Percentiles rank a stretch among this genome's conserved stretches.
phyloP scores from a whole-genome alignment of 2,113 vertebrate species.

The Tenebrosternarchus preto region DNA sequence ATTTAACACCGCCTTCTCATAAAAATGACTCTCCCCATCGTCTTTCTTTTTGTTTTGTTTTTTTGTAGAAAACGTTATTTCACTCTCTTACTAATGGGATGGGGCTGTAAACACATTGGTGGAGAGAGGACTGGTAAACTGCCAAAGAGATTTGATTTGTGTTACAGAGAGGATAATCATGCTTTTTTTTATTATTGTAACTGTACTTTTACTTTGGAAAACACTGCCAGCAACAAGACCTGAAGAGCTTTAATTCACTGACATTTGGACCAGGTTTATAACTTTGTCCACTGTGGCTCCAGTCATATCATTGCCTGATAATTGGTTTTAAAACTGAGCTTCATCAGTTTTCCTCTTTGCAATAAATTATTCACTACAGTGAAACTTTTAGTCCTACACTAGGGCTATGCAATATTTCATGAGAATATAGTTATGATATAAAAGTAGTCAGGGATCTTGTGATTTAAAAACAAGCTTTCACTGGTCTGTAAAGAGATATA shows the following conservation, averaged over 20 bases:
- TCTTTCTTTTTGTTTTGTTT: conserved; percentile 60
- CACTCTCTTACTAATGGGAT: conserved; percentile 55
- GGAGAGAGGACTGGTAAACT: conserved; percentile 61
- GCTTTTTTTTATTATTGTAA: conserved; percentile 42
- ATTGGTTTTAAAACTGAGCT: neutral
- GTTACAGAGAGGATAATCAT: conserved; percentile 67
- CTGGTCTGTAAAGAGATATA: conserved; percentile 16
- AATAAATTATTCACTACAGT: neutral
- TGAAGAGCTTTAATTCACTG: neutral
- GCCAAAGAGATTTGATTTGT: conserved; percentile 78
- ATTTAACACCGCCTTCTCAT: conserved; percentile 67
- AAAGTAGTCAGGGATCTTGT: neutral
- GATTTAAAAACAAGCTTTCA: neutral
- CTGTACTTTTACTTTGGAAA: neutral
- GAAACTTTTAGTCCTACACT: neutral
- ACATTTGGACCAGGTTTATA: conserved; percentile 4
- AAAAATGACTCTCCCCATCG: conserved; percentile 51
- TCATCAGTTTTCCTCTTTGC: neutral
- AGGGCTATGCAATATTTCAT: neutral
- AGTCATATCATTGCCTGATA: neutral
- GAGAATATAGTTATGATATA: neutral
- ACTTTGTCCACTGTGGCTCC: conserved; percentile 14
- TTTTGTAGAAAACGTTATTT: conserved; percentile 54
- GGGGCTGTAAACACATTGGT: conserved; percentile 66
- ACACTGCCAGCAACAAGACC: conserved; percentile 7